These are phyloP conservation scores for Tolmerus cingulatus DNA, from an alignment of 2,888 invertebrate species.

Conservation along the genomic window DNA sequence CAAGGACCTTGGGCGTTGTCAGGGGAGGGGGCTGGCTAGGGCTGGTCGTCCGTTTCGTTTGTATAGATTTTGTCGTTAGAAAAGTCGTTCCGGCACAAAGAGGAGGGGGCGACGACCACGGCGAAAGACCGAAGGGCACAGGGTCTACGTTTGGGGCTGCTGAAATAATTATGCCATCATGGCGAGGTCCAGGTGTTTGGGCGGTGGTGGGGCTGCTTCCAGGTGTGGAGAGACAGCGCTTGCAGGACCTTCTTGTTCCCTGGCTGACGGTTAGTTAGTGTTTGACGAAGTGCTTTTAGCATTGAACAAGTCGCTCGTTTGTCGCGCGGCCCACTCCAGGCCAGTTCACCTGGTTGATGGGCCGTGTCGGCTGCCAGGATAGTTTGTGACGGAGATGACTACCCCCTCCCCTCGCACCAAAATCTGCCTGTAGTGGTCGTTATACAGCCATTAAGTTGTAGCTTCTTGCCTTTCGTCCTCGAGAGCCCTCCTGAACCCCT, in stretches of 20 bases:
- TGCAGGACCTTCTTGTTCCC: neutral
- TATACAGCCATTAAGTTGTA: slow-evolving; percentile 23
- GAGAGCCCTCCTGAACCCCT: neutral
- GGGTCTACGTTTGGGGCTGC: neutral
- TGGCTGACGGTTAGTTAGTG: slow-evolving; percentile 5
- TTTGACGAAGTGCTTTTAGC: slow-evolving; percentile 25
- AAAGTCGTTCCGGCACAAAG: neutral
- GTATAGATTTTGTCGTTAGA: slow-evolving; percentile 27
- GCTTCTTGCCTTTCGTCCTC: neutral
- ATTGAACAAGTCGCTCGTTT: neutral
- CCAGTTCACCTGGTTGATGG: neutral
- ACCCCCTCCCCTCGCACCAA: neutral
- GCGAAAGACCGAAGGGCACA: neutral
- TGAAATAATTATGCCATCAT: slow-evolving; percentile 33
- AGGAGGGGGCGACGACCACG: neutral
- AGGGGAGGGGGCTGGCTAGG: neutral
- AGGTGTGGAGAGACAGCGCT: neutral
- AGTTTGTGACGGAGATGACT: neutral
- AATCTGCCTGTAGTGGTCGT: slow-evolving; percentile 26
- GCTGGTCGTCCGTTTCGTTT: neutral
- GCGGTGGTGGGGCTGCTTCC: neutral
- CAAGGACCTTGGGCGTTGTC: neutral
- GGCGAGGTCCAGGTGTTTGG: neutral
- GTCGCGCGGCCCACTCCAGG: neutral
- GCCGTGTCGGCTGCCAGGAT: neutral